Base-by-base conservation (phyloP, 2,797 vertebrate species). In the Pangasius macronema region DNA sequence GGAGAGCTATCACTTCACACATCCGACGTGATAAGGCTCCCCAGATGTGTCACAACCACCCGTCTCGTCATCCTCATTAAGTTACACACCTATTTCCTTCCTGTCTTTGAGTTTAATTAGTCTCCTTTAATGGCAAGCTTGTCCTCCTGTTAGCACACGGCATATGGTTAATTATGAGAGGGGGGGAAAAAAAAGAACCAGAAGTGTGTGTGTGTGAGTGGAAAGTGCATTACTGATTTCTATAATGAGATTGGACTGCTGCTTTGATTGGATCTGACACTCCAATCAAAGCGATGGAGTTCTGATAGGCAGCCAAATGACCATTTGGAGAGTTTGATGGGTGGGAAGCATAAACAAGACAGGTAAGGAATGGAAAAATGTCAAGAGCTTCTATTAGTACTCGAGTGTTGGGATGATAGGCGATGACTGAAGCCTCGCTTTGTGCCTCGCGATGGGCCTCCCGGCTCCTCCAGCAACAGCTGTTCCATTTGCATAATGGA, bases 101-200 rank as follows among this genome's bases (percentile, higher is more conserved):
- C 91, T 89, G 88, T 89, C 87, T 94, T 93, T 91, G 89, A 82
- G 86, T 91, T 92, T 95, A 95, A 96, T 96, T 95, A 94, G 93
- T 89, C 86, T 13, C 92, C 92, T 94, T 95, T 92, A 90, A 95
- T 92, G 92, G 92, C 91, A 89, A 90, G 87, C 91, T 89, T 91
- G 85, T 94, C 92, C 90, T 91, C 93, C 91, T 89, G 94, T 95
- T 94, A 94, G 92, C 92, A 93, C 90, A 92, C 92, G 91, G 88
- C 90, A 94, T 92, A 91, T 89, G 83, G 91, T 88, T 91, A 92
- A 93, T 94, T 90, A 92, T 84, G 53, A 72, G 36, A 22, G 11
- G 53, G 20, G 53, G 20, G 36, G 46, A 24, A 80, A 72, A 72
- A 57, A 27, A n/a, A 10, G 65, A 76, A 67, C 39, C 76, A 57